phyloP scores from a whole-genome alignment of 2,888 invertebrate species.

The Noctua janthina region DNA sequence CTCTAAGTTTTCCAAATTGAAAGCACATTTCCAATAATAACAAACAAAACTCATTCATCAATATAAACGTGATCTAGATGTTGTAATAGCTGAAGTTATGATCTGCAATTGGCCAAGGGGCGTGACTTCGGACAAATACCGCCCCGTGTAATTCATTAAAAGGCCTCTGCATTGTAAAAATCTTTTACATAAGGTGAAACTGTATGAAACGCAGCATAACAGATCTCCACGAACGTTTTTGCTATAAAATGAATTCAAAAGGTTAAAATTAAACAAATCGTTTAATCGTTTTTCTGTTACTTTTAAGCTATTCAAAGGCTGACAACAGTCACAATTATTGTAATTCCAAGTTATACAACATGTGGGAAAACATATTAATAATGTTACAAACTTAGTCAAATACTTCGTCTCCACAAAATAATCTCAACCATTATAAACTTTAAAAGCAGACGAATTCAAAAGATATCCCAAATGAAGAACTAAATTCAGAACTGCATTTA shows the following conservation, averaged over 20 bases:
- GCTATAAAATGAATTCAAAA: constrained; percentile 1
- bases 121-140: constrained; percentile 13
- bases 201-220: constrained; percentile 5
- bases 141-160: constrained; percentile 15
- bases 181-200: constrained; percentile 22
- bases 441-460: constrained; percentile 10
- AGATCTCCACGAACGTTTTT: constrained; percentile 3
- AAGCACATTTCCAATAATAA: neutral
- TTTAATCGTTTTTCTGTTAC: neutral
- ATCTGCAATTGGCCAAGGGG: constrained; percentile 2
- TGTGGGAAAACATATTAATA: too few species aligned
- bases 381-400: neutral
- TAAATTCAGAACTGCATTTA: constrained; percentile 13
- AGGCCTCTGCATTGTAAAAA: constrained; percentile 11
- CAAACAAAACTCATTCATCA: neutral
- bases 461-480: constrained; percentile 12
- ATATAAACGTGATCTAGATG: neutral
- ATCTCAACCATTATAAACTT: neutral
- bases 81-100: neutral
- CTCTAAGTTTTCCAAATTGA: neutral
- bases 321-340: neutral
- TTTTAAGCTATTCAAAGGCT: neutral
- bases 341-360: neutral
- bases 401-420: neutral
- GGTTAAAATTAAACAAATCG: neutral